A percentile compares a stretch with the other conserved stretches of the same genome.
These are phyloP conservation scores for Pocota personata DNA, from an alignment of 2,888 invertebrate genomes.

Conservation along the genomic window DNA sequence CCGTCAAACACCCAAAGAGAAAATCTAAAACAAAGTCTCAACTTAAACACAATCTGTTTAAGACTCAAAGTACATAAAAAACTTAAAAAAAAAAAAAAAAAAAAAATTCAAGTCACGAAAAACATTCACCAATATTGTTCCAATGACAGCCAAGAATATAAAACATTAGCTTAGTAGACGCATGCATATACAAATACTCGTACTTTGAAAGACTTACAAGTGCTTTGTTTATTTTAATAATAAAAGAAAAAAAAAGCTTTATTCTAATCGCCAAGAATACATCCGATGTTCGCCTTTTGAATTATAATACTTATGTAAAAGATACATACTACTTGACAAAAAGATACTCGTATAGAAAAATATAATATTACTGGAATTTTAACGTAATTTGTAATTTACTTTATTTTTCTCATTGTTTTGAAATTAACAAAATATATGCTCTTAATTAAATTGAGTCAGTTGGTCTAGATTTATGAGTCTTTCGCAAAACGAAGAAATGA, in stretches of 20 bases:
- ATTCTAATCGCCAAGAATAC: constrained; percentile 3
- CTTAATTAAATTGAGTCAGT: neutral
- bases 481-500: neutral
- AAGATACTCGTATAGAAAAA: neutral
- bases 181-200: neutral
- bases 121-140: constrained; percentile 34
- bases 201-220: neutral
- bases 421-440: too few relatives aligned
- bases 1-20: neutral
- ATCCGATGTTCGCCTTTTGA: constrained; percentile 10
- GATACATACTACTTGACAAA: neutral
- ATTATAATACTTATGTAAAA: constrained; percentile 10
- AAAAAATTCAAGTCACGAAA: constrained; percentile 54
- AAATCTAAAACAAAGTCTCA: neutral
- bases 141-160: constrained; percentile 27
- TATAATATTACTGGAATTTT: neutral
- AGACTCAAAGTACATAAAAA: neutral
- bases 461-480: neutral
- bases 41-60: neutral
- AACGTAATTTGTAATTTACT: neutral
- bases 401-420: neutral
- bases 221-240: neutral
- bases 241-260: neutral
- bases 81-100: neutral
- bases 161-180: neutral